Evolutionary conservation across 2,888 invertebrate genomes (phyloP).

Genomic region (Coleophora deauratella): DNA sequence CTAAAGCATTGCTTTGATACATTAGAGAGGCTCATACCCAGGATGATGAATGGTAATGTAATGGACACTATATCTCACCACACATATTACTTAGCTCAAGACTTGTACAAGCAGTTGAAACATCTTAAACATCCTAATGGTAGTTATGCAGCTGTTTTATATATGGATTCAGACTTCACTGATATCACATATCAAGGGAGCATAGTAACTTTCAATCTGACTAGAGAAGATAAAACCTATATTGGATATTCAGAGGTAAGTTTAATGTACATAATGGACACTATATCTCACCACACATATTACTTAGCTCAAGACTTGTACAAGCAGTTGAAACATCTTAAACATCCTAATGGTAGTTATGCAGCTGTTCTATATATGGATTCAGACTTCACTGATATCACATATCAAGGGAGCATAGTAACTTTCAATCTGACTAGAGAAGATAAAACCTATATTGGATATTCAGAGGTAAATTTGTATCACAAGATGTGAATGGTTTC

Average conservation of each 20-base stretch:
- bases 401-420: conserved; percentile 87
- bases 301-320: conserved; percentile 83
- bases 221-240: conserved; percentile 82
- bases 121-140: conserved; percentile 83
- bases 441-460: conserved; percentile 88
- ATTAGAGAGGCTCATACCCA: conserved; percentile 77
- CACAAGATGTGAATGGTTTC: too few species aligned
- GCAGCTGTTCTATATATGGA: conserved; percentile 84
- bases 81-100: conserved; percentile 83
- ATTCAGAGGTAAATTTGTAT: conserved; percentile 83
- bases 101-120: conserved; percentile 77
- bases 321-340: conserved; percentile 73
- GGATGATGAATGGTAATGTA: conserved; percentile 45
- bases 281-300: conserved; percentile 83
- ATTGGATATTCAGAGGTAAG: conserved; percentile 92
- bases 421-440: conserved; percentile 89
- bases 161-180: conserved; percentile 81
- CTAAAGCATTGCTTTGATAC: conserved; percentile 88
- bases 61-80: conserved; percentile 81
- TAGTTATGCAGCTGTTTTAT: conserved; percentile 78
- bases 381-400: conserved; percentile 75
- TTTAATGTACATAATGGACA: conserved; percentile 72
- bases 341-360: conserved; percentile 81
- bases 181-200: conserved; percentile 82
- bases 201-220: conserved; percentile 91